Percentiles rank a stretch among this genome's conserved stretches.
These are phyloP conservation scores for Bombus pascuorum DNA, from an alignment of 1,140 invertebrate species.

Conservation along the genomic window DNA sequence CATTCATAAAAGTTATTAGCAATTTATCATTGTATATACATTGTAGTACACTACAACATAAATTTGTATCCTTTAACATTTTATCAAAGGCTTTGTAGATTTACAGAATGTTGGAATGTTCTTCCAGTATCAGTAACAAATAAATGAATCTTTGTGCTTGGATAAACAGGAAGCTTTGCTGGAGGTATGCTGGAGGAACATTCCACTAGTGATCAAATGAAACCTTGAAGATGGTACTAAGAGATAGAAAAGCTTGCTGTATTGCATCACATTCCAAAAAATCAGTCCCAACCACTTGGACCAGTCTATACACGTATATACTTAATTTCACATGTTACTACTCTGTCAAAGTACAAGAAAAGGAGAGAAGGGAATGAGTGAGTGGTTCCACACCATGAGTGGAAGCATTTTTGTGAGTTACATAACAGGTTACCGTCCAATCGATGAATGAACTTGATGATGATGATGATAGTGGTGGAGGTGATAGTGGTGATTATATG, in stretches of 20 bases:
- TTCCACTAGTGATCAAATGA: constrained; percentile 1
- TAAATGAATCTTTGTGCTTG: constrained; percentile 1
- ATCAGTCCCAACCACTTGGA: neutral
- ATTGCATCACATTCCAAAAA: constrained; percentile 17
- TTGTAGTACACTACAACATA: neutral
- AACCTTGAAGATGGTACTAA: neutral
- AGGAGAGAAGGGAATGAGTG: constrained; percentile 31
- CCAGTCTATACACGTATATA: neutral
- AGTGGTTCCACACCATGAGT: constrained; percentile 24
- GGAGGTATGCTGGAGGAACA: no score
- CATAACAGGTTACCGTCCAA: constrained; percentile 29
- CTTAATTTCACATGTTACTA: constrained; percentile 21
- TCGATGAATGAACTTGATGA: constrained; percentile 45
- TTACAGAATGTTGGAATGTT: neutral
- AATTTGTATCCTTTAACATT: neutral
- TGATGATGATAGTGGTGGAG: constrained; percentile 4
- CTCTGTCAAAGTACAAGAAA: neutral
- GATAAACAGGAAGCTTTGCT: no score
- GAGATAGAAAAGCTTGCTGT: neutral
- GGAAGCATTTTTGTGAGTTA: constrained; percentile 37
- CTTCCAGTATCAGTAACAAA: constrained; percentile 24
- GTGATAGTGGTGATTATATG: neutral
- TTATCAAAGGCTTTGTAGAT: neutral
- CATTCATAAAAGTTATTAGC: constrained; percentile 4
- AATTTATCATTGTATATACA: neutral